Evolutionary conservation across 2,888 invertebrate genomes (phyloP), one percentile per base, ranked within the genome.

Genomic region (Lymantria dispar): DNA sequence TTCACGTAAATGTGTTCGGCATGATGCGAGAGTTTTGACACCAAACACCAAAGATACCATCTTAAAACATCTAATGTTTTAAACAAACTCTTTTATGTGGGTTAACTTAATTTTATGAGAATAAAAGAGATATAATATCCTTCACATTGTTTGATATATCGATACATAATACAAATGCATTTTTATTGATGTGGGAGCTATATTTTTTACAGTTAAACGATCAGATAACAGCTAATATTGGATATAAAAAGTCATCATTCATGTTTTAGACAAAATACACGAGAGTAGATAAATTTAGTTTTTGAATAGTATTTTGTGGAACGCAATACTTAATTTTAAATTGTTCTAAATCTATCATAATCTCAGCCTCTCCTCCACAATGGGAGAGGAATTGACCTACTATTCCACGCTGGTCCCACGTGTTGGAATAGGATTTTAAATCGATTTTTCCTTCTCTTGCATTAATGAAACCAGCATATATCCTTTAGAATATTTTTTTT

Each of bases 11-110:
- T 89, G 87, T 67, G 78, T 87, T 85, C 89, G 74, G 88, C 87
- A 87, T 91, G 90, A 91, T 87, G 89, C 84, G 90, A 87, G 87
- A 88, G 72, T 89, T 90, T 88, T 91, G 90, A 91, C 91, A 90
- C 89, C 89, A 90, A 87, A 91, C 84, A 86, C 61, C 30, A 51
- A 12, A 64, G 91, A 91, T 91, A 91, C 85, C 71, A 91, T 91
- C 90, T 87, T 78, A 86, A 85, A 88, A 85, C 79, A 76, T 72
- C 89, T 91, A 90, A 90, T 90, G 88, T 89, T 91, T 89, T 90
- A 89, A 90, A 90, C 91, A 91, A 90, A 90, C 89, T 88, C 86
- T 73, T 89, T 89, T 88, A 87, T 87, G 70, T 79, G 76, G 83
- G 83, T 73, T 90, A 90, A 90, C 90, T 88, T 87, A 89, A 91